Base-by-base conservation (phyloP, 2,797 vertebrate species). In the Alca torda region DNA sequence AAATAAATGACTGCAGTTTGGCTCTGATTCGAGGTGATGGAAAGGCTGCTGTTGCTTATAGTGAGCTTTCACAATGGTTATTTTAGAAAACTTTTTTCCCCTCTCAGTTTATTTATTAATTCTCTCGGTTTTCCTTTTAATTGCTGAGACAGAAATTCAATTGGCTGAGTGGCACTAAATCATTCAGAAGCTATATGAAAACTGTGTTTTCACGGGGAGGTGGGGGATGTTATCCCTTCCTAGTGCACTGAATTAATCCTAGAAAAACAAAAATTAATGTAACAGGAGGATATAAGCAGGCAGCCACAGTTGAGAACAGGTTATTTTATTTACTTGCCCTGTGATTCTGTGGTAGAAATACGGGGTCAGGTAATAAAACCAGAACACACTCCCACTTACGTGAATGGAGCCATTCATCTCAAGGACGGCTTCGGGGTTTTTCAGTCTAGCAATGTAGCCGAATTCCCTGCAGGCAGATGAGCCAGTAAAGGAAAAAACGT, bases 321-420 rank as follows among this genome's bases (percentile, higher is more conserved):
- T 95, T 96, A 82, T 95, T 97, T 96, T 93, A 91, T 87, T 95
- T 78, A 35, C 81, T 92, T 91, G 69, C 79, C 79, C 67, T 90
- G 76, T 92, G 92, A 88, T 86, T 92, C 87, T 84, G 82, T 82
- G 89, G 69, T 92, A 95, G 79, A 97, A 97, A 93, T 95, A 89
- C 26, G 79, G 79, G 92, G 93, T 94, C 95, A 90, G 83, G 93
- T 95, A 95, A 96, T 88, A 94, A 96, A 96, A 93, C 77, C 87
- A 95, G 95, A 96, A 82, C 93, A 94, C 67, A 57, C 89, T 96
- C 95, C 92, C 84, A 87, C 95, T 97, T 75, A 91, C 87, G 93
- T 96, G 93, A 97, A 97, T 96, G 95, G 85, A 95, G n/a, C 93
- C 96, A 95, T 97, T 96, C 93, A 97, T 97, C 96, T 79, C 59